These are phyloP conservation scores for Panagrolaimus sp. DNA, from an alignment of 1,140 invertebrate genomes.

Conservation along the genomic window DNA sequence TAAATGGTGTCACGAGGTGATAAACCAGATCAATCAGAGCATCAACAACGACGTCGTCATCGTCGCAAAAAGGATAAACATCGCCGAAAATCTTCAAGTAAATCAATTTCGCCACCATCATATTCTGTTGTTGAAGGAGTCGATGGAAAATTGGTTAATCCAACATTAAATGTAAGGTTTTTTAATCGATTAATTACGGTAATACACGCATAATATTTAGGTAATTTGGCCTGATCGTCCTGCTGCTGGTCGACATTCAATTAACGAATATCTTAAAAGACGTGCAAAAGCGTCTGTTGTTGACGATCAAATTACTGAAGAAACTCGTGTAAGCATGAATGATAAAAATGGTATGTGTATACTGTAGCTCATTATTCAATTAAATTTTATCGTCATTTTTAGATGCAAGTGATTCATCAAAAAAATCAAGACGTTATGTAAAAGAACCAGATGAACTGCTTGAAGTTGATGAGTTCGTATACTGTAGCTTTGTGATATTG, in stretches of 20 bases:
- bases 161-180: constrained; percentile 10
- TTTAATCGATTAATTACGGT: background rate
- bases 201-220: background rate
- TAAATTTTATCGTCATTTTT: background rate
- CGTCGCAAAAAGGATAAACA: too few relatives aligned
- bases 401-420: background rate
- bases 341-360: too few relatives aligned
- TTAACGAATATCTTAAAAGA: background rate
- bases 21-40: too few relatives aligned
- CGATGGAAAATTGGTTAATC: constrained; percentile 4
- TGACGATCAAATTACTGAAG: too few relatives aligned
- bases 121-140: constrained; percentile 8
- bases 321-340: too few relatives aligned
- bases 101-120: background rate
- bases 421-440: background rate
- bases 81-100: background rate
- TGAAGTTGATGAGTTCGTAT: constrained; percentile 2
- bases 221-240: background rate
- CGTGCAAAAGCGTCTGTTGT: background rate
- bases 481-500: too few relatives aligned
- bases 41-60: too few relatives aligned
- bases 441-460: background rate
- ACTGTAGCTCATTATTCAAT: too few relatives aligned
- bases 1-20: too few relatives aligned
- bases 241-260: background rate